Conservation (phyloP, 1,140 invertebrate species). For the Caenorhabditis latens region DNA sequence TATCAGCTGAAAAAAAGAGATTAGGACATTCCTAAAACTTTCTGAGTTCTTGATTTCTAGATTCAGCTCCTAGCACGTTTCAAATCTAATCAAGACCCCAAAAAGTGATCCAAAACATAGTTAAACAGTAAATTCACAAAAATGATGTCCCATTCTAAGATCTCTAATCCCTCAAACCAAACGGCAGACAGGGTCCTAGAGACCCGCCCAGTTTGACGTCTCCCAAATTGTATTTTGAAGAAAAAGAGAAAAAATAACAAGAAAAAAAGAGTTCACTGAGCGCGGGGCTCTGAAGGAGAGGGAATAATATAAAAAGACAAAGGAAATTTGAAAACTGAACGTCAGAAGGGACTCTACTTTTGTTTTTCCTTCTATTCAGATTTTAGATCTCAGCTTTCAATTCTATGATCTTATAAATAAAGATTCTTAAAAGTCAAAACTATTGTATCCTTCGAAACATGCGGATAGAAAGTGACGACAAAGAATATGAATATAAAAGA, state of each 20-base stretch:
- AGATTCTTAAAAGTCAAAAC: neutral
- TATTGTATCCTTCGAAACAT: neutral
- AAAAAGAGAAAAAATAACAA: neutral
- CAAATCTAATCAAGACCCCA: neutral
- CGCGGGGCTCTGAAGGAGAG: neutral
- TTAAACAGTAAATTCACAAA: neutral
- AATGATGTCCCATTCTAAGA: neutral
- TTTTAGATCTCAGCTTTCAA: neutral
- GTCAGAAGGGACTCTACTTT: neutral
- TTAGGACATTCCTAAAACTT: too few relatives aligned
- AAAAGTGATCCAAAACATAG: neutral
- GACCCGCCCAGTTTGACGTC: constrained; percentile 29
- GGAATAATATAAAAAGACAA: constrained; percentile 17
- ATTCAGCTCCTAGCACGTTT: too few relatives aligned
- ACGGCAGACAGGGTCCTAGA: neutral
- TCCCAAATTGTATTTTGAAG: constrained; percentile 47
- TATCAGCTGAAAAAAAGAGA: too few relatives aligned
- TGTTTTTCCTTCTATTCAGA: neutral
- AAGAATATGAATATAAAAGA: neutral
- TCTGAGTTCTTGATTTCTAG: too few relatives aligned
- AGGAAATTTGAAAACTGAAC: neutral
- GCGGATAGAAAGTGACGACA: neutral
- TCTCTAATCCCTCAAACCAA: constrained; percentile 42
- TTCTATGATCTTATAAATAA: neutral
- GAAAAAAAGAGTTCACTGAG: constrained; percentile 45